Conservation (phyloP, 2,888 invertebrate genomes). For the Entomobrya proxima region DNA sequence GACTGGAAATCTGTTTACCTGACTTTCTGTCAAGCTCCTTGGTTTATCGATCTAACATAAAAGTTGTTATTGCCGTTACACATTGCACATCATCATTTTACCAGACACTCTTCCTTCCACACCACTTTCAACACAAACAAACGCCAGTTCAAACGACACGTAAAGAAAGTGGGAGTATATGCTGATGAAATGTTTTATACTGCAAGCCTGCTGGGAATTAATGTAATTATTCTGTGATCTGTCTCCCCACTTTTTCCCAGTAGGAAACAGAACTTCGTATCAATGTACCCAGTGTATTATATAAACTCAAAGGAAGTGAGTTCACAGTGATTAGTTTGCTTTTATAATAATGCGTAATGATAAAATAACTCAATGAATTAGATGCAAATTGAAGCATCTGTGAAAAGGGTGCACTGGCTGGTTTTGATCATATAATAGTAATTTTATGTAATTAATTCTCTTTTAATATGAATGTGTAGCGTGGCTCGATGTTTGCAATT, state of each 20-base stretch:
- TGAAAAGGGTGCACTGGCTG: too few relatives aligned
- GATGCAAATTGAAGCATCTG: neutral
- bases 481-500: too few relatives aligned
- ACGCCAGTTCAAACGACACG: neutral
- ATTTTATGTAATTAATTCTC: too few relatives aligned
- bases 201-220: conserved; percentile 51
- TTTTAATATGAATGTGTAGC: too few relatives aligned
- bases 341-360: too few relatives aligned
- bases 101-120: neutral
- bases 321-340: neutral
- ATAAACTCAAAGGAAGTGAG: neutral
- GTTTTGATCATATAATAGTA: too few relatives aligned
- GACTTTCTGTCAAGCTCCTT: neutral
- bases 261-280: neutral
- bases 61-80: too few relatives aligned
- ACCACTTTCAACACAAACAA: neutral
- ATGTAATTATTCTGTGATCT: conserved; percentile 47
- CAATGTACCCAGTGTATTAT: neutral
- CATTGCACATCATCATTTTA: too few relatives aligned
- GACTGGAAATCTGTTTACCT: neutral
- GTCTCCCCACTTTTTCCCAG: neutral
- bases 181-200: neutral
- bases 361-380: conserved; percentile 13
- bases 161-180: neutral
- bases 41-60: neutral